These are phyloP conservation scores for Xiphophorus couchianus DNA, from an alignment of 2,113 vertebrate species.

Conservation along the genomic window DNA sequence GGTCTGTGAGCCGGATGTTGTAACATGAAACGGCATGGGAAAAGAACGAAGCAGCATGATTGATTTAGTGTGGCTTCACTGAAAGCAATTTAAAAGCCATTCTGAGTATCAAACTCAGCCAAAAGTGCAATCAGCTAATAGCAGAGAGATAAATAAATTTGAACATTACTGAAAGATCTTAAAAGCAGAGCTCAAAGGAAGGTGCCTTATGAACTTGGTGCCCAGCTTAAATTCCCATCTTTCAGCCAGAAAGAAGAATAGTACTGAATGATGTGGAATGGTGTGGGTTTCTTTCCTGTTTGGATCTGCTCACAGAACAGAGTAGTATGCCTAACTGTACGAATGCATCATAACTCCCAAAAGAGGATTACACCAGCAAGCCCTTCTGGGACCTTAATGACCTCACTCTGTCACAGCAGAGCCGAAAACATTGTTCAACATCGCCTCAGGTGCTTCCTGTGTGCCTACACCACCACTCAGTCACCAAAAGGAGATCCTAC, in stretches of 20 bases:
- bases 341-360: constrained; percentile 76
- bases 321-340: constrained; percentile 65
- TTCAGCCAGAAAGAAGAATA: constrained; percentile 20
- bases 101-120: constrained; percentile 38
- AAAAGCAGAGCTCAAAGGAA: neutral
- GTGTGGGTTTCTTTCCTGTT: constrained; percentile 9
- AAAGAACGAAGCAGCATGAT: constrained; percentile 63
- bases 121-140: constrained; percentile 7
- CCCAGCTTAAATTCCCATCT: neutral
- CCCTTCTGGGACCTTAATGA: constrained; percentile 68
- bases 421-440: constrained; percentile 60
- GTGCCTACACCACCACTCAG: constrained; percentile 29
- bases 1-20: constrained; percentile 57
- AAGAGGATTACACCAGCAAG: constrained; percentile 77
- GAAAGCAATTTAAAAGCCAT: constrained; percentile 66
- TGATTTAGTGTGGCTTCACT: constrained; percentile 69
- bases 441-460: constrained; percentile 41
- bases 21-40: constrained; percentile 74
- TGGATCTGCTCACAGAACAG: constrained; percentile 44
- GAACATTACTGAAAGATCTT: neutral
- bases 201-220: neutral
- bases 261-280: neutral
- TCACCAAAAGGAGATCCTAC: constrained; percentile 32
- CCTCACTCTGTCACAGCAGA: constrained; percentile 64
- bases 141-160: neutral